These are phyloP conservation scores for Drosophila virilis DNA, from an alignment of 1,140 invertebrate genomes.

Conservation along the genomic window DNA sequence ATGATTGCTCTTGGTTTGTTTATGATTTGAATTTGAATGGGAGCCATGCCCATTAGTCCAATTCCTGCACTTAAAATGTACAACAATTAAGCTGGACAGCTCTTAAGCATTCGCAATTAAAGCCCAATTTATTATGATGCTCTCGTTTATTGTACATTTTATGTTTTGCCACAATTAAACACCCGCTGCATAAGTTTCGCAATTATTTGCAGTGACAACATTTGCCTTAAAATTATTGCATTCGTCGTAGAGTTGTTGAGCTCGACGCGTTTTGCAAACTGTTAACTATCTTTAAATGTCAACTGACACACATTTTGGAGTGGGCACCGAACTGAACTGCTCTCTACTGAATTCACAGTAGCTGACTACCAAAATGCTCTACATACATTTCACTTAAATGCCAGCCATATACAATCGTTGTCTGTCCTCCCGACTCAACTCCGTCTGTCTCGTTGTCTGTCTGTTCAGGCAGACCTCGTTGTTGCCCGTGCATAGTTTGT, in stretches of 20 bases:
- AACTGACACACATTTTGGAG: conserved; percentile 64
- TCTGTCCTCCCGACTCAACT: conserved; percentile 32
- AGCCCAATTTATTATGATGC: conserved; percentile 10
- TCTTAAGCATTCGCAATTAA: not conserved
- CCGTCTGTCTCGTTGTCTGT: not conserved
- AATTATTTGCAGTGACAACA: conserved; percentile 15
- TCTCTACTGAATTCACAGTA: not conserved
- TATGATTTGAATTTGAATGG: too few species aligned
- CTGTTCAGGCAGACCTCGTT: not conserved
- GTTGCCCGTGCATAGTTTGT: conserved; percentile 15
- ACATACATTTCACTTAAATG: conserved; percentile 79
- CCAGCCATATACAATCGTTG: conserved; percentile 74
- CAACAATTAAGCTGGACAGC: too few species aligned
- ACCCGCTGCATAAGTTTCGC: conserved; percentile 5
- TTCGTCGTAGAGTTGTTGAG: not conserved
- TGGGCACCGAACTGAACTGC: conserved; percentile 17
- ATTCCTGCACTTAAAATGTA: too few species aligned
- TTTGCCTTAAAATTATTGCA: conserved; percentile 18
- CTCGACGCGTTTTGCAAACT: conserved; percentile 43
- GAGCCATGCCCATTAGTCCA: too few species aligned
- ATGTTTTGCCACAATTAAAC: conserved; percentile 10
- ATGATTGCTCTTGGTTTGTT: not conserved
- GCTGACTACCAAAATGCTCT: conserved; percentile 64
- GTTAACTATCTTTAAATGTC: conserved; percentile 76
- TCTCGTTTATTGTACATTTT: conserved; percentile 5